A percentile compares a stretch with the other conserved stretches of the same genome.
Evolutionary conservation across 37 sponge, comb jelly and placozoan species (phyloP).

Genomic region (Beroe ovata): DNA sequence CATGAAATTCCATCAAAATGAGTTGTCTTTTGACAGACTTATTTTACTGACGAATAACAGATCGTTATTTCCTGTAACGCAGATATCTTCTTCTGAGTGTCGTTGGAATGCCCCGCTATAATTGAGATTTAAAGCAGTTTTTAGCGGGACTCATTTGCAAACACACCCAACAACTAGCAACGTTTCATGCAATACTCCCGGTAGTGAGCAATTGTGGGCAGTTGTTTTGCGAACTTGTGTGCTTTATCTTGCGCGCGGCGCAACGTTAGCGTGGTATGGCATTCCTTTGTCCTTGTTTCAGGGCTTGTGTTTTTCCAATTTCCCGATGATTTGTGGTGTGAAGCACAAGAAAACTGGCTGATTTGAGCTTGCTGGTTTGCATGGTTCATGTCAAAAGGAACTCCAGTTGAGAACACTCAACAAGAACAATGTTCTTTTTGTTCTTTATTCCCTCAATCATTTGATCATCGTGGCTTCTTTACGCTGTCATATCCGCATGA

Average conservation of each 20-base stretch:
- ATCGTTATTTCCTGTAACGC: background rate
- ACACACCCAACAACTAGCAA: slow-evolving; percentile 43
- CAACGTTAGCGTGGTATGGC: background rate
- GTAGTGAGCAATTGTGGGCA: slow-evolving; percentile 9
- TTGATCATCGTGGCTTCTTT: background rate
- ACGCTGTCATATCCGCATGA: slow-evolving; percentile 2
- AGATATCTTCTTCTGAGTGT: background rate
- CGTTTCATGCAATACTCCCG: background rate
- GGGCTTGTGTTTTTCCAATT: background rate
- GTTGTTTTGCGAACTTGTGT: slow-evolving; percentile 1
- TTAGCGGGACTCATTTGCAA: slow-evolving; percentile 38
- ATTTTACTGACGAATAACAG: background rate
- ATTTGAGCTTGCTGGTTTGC: slow-evolving; percentile 41
- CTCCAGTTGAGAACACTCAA: slow-evolving; percentile 58
- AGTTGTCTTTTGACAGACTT: background rate
- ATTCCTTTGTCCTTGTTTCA: background rate
- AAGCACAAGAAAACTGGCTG: background rate
- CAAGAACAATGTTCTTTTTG: too few relatives aligned
- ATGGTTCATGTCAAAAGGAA: slow-evolving; percentile 67
- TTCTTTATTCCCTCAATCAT: too few relatives aligned
- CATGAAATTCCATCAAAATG: too few relatives aligned
- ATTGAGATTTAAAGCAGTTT: slow-evolving; percentile 18
- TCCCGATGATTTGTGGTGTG: slow-evolving; percentile 44
- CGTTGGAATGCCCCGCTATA: background rate
- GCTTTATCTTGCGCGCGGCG: slow-evolving; percentile 40